Conservation (phyloP, 2,888 invertebrate species). For the Platypus cylindrus region DNA sequence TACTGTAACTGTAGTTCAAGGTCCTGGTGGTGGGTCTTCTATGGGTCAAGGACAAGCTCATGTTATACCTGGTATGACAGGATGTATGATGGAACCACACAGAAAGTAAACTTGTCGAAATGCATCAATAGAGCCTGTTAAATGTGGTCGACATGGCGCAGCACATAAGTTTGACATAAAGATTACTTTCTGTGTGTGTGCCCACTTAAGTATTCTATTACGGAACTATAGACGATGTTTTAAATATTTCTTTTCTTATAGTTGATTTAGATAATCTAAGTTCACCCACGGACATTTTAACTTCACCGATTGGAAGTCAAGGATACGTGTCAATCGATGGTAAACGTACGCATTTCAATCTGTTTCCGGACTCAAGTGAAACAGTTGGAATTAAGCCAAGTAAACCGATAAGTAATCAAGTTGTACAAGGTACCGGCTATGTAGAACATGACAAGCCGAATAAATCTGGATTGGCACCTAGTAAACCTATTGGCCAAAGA, state of each 20-base stretch:
- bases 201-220: too few relatives aligned
- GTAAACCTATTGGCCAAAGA: slow-evolving; percentile 35
- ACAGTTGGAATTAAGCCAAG: slow-evolving; percentile 27
- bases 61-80: slow-evolving; percentile 41
- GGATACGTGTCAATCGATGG: slow-evolving; percentile 88
- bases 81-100: too few relatives aligned
- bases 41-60: slow-evolving; percentile 38
- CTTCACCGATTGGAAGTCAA: slow-evolving; percentile 66
- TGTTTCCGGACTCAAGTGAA: slow-evolving; percentile 52
- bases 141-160: too few relatives aligned
- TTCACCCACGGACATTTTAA: slow-evolving; percentile 50
- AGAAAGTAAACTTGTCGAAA: too few relatives aligned
- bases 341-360: slow-evolving; percentile 75
- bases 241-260: slow-evolving; percentile 12
- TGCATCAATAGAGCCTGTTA: too few relatives aligned
- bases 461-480: slow-evolving; percentile 25
- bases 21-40: slow-evolving; percentile 46
- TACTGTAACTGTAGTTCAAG: slow-evolving; percentile 74
- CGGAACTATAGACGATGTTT: too few relatives aligned
- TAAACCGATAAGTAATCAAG: slow-evolving; percentile 31
- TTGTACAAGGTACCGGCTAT: slow-evolving; percentile 46
- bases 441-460: slow-evolving; percentile 41
- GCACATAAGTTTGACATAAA: too few relatives aligned
- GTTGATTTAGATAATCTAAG: slow-evolving; percentile 42
- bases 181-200: too few relatives aligned